These are phyloP conservation scores for Circaetus cinerascens DNA, from an alignment of 2,113 vertebrate species.

Conservation along the genomic window DNA sequence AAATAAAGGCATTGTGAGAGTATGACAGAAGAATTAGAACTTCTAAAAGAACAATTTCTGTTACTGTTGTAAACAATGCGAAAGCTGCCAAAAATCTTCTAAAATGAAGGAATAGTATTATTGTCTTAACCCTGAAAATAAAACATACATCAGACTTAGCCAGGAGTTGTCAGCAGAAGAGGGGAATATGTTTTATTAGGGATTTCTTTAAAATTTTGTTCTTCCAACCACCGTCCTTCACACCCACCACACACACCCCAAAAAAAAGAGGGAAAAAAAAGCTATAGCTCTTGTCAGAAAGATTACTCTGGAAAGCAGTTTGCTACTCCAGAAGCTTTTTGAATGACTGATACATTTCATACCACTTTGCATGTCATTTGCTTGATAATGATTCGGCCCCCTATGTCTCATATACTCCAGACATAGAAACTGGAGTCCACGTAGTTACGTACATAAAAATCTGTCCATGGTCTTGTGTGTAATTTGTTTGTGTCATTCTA, in stretches of 20 bases:
- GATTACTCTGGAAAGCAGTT: neutral
- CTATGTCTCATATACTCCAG: neutral
- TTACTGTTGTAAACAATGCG: neutral
- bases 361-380: neutral
- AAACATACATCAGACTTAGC: neutral
- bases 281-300: neutral
- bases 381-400: neutral
- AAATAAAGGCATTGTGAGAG: neutral
- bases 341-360: neutral
- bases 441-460: neutral
- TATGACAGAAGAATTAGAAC: neutral
- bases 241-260: fast-evolving
- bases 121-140: neutral
- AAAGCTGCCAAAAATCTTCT: neutral
- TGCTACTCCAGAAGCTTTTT: neutral
- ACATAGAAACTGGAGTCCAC: neutral
- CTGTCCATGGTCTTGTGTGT: neutral
- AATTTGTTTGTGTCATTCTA: neutral
- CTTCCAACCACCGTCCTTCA: neutral
- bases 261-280: too few relatives aligned
- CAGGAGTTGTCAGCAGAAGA: neutral
- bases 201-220: neutral
- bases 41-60: neutral
- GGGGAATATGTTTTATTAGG: neutral
- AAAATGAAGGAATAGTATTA: neutral